Conservation (phyloP, 2,113 vertebrate species). For the Zingel zingel region DNA sequence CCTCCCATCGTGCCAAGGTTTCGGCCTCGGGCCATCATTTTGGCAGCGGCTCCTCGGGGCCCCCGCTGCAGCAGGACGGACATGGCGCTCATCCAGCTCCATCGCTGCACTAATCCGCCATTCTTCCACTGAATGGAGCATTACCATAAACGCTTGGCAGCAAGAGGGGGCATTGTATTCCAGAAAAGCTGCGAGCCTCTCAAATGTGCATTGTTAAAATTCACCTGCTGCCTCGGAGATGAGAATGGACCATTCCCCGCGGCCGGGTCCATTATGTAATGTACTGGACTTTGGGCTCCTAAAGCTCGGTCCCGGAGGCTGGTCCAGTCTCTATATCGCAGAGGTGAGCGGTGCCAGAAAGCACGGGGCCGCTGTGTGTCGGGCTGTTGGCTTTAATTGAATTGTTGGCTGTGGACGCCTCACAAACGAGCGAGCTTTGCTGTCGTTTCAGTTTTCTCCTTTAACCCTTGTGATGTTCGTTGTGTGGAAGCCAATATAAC, state of each 20-base stretch:
- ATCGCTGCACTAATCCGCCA: slow-evolving; percentile 74
- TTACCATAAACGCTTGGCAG: slow-evolving; percentile 81
- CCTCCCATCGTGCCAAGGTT: slow-evolving; percentile 11
- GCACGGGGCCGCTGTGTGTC: slow-evolving; percentile 25
- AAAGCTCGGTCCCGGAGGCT: slow-evolving; percentile 45
- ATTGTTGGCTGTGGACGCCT: slow-evolving; percentile 61
- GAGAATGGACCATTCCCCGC: slow-evolving; percentile 56
- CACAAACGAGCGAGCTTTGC: slow-evolving; percentile 48
- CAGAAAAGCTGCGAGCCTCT: slow-evolving; percentile 71
- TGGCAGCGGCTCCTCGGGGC: slow-evolving; percentile 3
- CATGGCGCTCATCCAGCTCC: slow-evolving; percentile 73
- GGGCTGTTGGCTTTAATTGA: slow-evolving; percentile 60
- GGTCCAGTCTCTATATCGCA: slow-evolving; percentile 33
- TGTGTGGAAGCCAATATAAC: too few relatives aligned
- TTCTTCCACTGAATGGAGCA: slow-evolving; percentile 76
- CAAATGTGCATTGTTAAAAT: slow-evolving; percentile 69
- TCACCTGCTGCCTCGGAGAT: slow-evolving; percentile 72
- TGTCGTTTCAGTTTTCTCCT: slow-evolving; percentile 45
- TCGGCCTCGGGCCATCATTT: neutral
- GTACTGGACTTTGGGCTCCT: slow-evolving; percentile 47
- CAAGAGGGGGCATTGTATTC: slow-evolving; percentile 65
- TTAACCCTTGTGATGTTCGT: neutral
- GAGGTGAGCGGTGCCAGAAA: slow-evolving; percentile 49
- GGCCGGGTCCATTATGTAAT: slow-evolving; percentile 67
- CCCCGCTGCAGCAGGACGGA: slow-evolving; percentile 45